Evolutionary conservation across 2,113 vertebrate genomes (phyloP).

Genomic region (Phycodurus eques): DNA sequence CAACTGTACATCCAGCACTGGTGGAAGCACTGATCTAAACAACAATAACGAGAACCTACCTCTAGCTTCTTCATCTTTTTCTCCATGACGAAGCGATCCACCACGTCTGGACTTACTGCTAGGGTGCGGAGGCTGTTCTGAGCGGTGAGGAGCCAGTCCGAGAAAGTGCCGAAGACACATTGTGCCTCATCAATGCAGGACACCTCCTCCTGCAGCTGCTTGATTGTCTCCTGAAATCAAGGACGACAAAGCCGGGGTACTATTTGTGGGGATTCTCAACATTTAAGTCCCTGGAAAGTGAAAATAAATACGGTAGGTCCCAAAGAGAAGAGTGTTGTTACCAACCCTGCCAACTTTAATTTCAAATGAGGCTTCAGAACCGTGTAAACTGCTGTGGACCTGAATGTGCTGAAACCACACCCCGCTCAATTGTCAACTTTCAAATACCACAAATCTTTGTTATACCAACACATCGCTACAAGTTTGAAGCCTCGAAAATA

Average conservation of each 20-base stretch:
- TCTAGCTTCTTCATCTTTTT: conserved; percentile 89
- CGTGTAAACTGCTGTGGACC: too few relatives aligned
- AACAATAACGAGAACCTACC: conserved; percentile 68
- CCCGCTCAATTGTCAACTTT: too few relatives aligned
- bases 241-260: not conserved
- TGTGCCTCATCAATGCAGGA: conserved; percentile 85
- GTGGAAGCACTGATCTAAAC: not conserved
- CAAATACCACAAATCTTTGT: too few relatives aligned
- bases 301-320: too few relatives aligned
- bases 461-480: too few relatives aligned
- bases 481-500: too few relatives aligned
- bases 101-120: conserved; percentile 73
- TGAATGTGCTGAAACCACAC: too few relatives aligned
- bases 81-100: conserved; percentile 83
- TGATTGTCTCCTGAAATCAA: conserved; percentile 82
- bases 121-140: conserved; percentile 81
- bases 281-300: not conserved
- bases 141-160: conserved; percentile 84
- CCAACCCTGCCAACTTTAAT: too few relatives aligned
- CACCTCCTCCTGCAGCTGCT: conserved; percentile 89
- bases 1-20: not conserved
- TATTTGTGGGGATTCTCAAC: not conserved
- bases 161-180: conserved; percentile 77
- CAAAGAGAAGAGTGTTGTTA: too few relatives aligned
- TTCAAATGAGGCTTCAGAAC: too few relatives aligned